Conservation (phyloP, 1,140 invertebrate species). For the Neodiprion pinetum region DNA sequence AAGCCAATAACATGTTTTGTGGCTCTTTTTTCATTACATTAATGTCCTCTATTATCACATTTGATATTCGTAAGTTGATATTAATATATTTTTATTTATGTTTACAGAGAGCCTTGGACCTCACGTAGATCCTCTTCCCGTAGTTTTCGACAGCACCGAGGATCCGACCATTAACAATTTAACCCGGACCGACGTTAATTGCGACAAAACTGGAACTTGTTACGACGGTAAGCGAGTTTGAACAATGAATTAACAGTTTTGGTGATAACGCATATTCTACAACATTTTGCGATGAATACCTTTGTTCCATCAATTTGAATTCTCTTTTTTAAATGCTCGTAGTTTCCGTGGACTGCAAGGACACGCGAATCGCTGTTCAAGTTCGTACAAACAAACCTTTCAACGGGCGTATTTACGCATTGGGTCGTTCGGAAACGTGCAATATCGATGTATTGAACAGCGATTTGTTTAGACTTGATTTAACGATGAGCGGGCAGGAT, state of each 20-base stretch:
- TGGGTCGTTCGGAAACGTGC: conserved; percentile 92
- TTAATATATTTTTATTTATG: not conserved
- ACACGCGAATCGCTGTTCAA: conserved; percentile 91
- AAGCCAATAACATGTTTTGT: too few species aligned
- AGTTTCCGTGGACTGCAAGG: conserved; percentile 95
- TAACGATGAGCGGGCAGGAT: conserved; percentile 92
- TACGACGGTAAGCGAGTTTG: conserved; percentile 79
- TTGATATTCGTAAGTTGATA: too few species aligned
- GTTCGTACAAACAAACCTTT: conserved; percentile 92
- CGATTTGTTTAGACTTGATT: conserved; percentile 88
- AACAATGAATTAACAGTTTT: conserved; percentile 5
- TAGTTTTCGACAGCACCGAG: conserved; percentile 76
- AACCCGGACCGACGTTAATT: conserved; percentile 82
- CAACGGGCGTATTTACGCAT: conserved; percentile 92
- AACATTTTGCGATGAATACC: not conserved
- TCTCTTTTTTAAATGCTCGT: conserved; percentile 41
- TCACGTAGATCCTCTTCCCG: conserved; percentile 68
- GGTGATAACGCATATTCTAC: not conserved
- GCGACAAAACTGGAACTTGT: conserved; percentile 93
- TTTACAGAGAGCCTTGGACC: conserved; percentile 40
- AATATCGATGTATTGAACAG: conserved; percentile 93
- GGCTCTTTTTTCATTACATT: too few species aligned
- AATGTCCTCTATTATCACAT: too few species aligned
- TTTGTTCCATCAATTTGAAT: conserved; percentile 5
- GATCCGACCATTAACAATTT: conserved; percentile 74